Conservation (phyloP, 2,797 vertebrate genomes). For the Tokudaia tokunoshimensis region DNA sequence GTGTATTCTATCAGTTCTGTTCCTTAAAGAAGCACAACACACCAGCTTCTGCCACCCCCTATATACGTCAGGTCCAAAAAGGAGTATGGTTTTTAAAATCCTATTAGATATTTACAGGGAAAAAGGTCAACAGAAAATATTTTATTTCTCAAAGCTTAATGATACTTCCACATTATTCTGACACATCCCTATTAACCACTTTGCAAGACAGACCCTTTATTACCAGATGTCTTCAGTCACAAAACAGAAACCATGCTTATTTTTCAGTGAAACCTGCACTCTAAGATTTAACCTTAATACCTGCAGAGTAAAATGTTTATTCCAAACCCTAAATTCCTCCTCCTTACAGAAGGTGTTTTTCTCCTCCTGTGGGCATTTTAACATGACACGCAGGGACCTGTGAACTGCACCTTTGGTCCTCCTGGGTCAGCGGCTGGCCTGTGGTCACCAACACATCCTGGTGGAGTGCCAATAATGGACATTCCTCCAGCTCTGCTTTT, state of each 20-base stretch:
- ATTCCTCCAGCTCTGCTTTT: neutral
- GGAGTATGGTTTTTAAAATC: neutral
- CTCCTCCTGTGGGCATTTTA: neutral
- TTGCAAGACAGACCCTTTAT: neutral
- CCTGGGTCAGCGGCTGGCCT: neutral
- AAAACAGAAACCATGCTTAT: neutral
- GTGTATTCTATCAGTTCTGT: neutral
- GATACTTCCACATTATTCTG: neutral
- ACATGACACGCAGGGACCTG: neutral
- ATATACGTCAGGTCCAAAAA: neutral
- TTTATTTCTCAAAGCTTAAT: conserved; percentile 30
- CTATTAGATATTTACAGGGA: conserved; percentile 8
- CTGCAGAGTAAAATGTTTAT: neutral
- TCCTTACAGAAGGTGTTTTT: neutral
- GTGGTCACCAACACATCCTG: neutral
- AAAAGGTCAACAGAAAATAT: neutral
- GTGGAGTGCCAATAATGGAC: too few relatives aligned
- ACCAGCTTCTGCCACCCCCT: neutral
- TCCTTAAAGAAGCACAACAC: neutral
- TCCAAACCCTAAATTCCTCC: neutral
- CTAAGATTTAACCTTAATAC: neutral
- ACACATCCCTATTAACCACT: neutral
- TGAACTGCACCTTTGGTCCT: neutral
- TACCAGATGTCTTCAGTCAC: neutral
- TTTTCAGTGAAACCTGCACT: neutral